Base-by-base conservation (phyloP, 2,888 invertebrate species). In the Meganola albula region DNA sequence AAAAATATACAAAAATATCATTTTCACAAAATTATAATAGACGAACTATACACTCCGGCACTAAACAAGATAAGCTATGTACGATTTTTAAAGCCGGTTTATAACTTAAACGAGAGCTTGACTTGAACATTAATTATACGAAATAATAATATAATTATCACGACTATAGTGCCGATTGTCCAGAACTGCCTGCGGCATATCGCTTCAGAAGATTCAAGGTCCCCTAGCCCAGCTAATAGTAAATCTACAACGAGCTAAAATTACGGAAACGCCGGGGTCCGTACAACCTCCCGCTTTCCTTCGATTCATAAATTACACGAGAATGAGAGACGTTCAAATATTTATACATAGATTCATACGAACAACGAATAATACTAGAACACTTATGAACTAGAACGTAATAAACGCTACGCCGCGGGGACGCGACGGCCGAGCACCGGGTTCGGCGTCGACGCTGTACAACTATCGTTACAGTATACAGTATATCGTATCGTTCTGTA, bases 1-100 rank as follows among this genome's bases (percentile, higher is more conserved):
- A 74, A 83, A 82, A 85, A 84, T 84, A 83, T 85, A 85, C 84
- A 84, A 83, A 84, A 83, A 84, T 84, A 85, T 83, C 82, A 79
- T 84, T 80, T 83, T 78, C 83, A 84, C 82, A 80, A 84, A 79
- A 80, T 78, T 72, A 83, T 77, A 82, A 76, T 74, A 67, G 70
- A 76, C 72, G 65, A 74, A 82, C 79, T 84, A 83, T 85, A 85
- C 84, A 85, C 57, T 67, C 79, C 83, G 82, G 82, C 82, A 72
- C 74, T 75, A 76, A 79, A 74, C 60, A 71, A 77, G 78, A 82
- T 78, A 75, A 73, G 61, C 74, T 75, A 80, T 77, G 79, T 78
- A 79, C 83, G 76, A 82, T 79, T 76, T n/a, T 70, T 63, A 72
- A 70, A 75, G 82, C 82, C 82, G 82, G 79, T 63, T 72, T 73